Evolutionary conservation across 92 coral and sea anemone species (phyloP).

Genomic region (Palythoa heliodiscus): DNA sequence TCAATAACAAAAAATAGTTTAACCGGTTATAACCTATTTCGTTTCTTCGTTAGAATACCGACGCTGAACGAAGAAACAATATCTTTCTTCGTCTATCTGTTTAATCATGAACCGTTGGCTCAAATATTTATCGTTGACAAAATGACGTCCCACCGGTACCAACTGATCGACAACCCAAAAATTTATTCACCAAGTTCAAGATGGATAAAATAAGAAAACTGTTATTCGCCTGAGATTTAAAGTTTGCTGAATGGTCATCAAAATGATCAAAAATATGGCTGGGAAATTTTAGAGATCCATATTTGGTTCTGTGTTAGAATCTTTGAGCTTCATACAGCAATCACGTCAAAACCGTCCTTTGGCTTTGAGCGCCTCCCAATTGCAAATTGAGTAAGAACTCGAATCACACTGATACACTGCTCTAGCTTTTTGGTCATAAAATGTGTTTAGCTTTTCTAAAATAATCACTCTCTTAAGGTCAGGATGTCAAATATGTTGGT

Average conservation of each 20-base stretch:
- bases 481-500: slow-evolving; percentile 29
- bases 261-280: background rate
- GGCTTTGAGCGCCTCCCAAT: background rate
- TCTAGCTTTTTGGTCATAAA: background rate
- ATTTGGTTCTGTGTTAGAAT: background rate
- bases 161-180: slow-evolving; percentile 32
- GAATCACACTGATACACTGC: background rate
- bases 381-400: background rate
- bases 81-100: background rate
- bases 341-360: background rate
- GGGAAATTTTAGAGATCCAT: background rate
- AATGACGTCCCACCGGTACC: background rate
- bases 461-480: slow-evolving; percentile 6
- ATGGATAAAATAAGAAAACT: background rate
- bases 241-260: background rate
- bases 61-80: background rate
- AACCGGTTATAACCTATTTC: background rate
- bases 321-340: background rate
- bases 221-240: background rate
- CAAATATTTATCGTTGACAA: background rate
- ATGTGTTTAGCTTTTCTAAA: background rate
- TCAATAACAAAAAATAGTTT: background rate
- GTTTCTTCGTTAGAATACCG: background rate
- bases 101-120: background rate
- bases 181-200: background rate